phyloP scores from a whole-genome alignment of 2,113 vertebrate genomes.

The Tylochromis polylepis region DNA sequence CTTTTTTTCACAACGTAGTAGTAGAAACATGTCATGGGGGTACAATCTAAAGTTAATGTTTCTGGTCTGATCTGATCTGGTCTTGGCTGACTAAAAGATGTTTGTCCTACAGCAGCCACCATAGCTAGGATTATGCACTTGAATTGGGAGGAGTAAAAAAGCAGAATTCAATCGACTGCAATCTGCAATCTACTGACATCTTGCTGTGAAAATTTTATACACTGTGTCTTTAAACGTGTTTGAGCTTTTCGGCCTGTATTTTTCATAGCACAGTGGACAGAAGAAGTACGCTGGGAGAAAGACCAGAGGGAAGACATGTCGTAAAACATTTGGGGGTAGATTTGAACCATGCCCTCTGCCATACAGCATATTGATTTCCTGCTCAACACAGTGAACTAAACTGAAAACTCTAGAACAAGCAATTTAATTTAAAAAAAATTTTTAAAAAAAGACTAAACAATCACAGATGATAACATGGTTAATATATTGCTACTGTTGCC shows the following conservation, averaged over 20 bases:
- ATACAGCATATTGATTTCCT: not conserved
- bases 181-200: not conserved
- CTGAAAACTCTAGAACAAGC: not conserved
- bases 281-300: not conserved
- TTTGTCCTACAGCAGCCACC: too few species aligned
- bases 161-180: not conserved
- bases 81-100: not conserved
- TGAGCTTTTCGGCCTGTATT: not conserved
- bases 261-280: not conserved
- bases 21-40: not conserved
- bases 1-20: not conserved
- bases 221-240: not conserved
- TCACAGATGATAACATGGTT: not conserved
- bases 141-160: not conserved
- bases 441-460: not conserved
- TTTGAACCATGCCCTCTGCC: not conserved
- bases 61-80: not conserved
- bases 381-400: not conserved
- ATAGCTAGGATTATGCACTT: too few species aligned
- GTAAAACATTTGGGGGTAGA: not conserved
- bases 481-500: not conserved
- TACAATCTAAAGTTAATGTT: not conserved
- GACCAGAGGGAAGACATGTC: not conserved
- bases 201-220: not conserved
- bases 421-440: rapidly evolving